Evolutionary conservation across 2,113 vertebrate species (phyloP), one percentile per base, ranked within the genome.

Genomic region (Rhabdornis inornatus): DNA sequence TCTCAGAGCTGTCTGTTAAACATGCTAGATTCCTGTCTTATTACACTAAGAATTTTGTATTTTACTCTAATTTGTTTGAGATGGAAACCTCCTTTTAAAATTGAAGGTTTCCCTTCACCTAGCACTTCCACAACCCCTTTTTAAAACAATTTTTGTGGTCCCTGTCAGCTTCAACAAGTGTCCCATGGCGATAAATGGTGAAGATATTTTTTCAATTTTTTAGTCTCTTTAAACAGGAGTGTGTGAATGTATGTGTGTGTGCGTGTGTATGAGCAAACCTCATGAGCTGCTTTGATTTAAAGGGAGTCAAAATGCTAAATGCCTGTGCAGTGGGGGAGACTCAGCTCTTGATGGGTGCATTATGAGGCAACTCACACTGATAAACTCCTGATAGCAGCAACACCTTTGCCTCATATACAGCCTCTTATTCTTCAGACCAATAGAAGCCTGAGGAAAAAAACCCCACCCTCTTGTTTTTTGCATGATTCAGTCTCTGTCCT

Each of bases 281-380:
- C 24, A 9, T 27, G 45, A 85, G 49, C 24, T 64, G 25, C 15
- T 88, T 61, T 68, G 22, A 71, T 84, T 79, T 83, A 72, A 79
- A 82, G 37, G 49, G 27, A 76, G 6, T 25, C 37, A 45, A 79
- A 90, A 61, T 45, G 16, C n/a, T 49, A 45, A 83, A 65, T 74
- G 18, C 7, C 17, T 69, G n/a, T 2, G 3, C 33, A 17, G 0
- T 8, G 22, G 25, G 81, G 42, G 47, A 88, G 77, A 69, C 14
- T 10, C 57, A 63, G 35, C 35, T 35, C 39, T 27, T 33, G n/a
- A 30, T 22, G 50, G 7, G 25, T 68, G 31, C 18, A 40, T 1
- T 28, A 37, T 0, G 0, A 64, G 44, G 7, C 61, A 79, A 47
- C 74, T 37, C 49, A 8, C 0, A 0, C 39, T 55, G 52, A 22